Evolutionary conservation across 2,113 vertebrate genomes (phyloP), one percentile per base, ranked within the genome.

Genomic region (Vulpes vulpes): DNA sequence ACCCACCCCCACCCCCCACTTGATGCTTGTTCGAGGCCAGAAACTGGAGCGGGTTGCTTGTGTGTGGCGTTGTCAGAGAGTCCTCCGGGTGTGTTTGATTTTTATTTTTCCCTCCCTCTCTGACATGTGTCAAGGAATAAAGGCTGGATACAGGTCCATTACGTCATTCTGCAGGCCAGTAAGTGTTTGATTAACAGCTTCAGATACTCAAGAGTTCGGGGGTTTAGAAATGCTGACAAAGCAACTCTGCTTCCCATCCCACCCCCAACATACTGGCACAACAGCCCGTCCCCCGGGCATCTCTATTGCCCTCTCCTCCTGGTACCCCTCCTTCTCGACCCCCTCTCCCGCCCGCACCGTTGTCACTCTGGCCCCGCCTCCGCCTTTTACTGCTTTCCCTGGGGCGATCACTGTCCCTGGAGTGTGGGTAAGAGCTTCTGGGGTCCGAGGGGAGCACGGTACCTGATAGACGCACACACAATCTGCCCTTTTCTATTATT

Each of bases 161-260:
- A 99, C 99, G 99, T 99, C 99, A 99, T 99, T 99, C 99, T 99
- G 99, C 99, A 99, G 99, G 98, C 98, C 98, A 98, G 99, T 99
- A 99, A 99, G 98, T 98, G 98, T 99, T 99, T 99, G 99, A 99
- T 99, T 99, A 99, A 99, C 98, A 98, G 98, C 97, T 98, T 98
- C 95, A 98, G 99, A 99, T 99, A 98, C 98, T 98, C 98, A 98
- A 98, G 98, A 98, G 98, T 98, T 98, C 95, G 98, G 98, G 98
- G 98, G 73, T 82, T 86, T 86, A 91, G 98, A 98, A 99, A 97
- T 98, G 99, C 99, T 99, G 99, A 99, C 99, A 96, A 96, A 98
- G 99, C 99, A 97, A 59, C 98, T 98, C 97, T 98, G 96, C 96
- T 96, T 97, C 91, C 97, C 57, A 95, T 93, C 97, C 92, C 97